These are phyloP conservation scores for Pollenia angustigena DNA, from an alignment of 2,888 invertebrate species.

Conservation along the genomic window DNA sequence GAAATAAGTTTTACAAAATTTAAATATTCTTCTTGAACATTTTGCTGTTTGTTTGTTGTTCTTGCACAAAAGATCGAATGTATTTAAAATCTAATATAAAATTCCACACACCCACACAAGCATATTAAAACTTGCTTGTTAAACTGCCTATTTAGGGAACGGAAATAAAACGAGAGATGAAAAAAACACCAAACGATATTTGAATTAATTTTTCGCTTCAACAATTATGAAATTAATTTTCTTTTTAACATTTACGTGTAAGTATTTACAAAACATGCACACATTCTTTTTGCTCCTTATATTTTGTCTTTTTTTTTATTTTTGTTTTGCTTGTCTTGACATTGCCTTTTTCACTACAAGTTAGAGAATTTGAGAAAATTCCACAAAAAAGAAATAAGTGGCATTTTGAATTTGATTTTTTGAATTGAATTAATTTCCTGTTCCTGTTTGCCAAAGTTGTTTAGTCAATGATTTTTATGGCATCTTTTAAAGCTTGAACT, in stretches of 20 bases:
- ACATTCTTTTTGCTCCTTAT: neutral
- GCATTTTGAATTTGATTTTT: slow-evolving; percentile 52
- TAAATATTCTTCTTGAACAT: neutral
- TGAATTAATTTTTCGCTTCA: slow-evolving; percentile 67
- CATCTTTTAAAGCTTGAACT: neutral
- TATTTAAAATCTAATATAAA: neutral
- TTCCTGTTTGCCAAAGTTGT: slow-evolving; percentile 35
- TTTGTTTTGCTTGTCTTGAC: neutral
- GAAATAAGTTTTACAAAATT: neutral
- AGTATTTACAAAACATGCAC: slow-evolving; percentile 5
- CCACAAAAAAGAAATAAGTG: slow-evolving; percentile 37
- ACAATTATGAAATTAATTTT: slow-evolving; percentile 67
- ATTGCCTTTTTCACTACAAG: neutral
- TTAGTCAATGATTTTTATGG: slow-evolving; percentile 13
- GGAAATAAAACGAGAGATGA: slow-evolving; percentile 4
- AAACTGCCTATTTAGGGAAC: slow-evolving; percentile 34
- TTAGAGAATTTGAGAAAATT: neutral
- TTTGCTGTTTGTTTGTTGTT: too few species aligned
- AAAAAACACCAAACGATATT: slow-evolving; percentile 51
- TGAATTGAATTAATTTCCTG: slow-evolving; percentile 58
- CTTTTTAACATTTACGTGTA: slow-evolving; percentile 27
- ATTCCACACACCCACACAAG: neutral
- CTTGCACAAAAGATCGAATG: neutral
- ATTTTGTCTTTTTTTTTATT: too few species aligned
- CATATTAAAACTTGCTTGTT: slow-evolving; percentile 3